Base-by-base conservation (phyloP, 2,888 invertebrate species). In the Lasioglossum villosulum region DNA sequence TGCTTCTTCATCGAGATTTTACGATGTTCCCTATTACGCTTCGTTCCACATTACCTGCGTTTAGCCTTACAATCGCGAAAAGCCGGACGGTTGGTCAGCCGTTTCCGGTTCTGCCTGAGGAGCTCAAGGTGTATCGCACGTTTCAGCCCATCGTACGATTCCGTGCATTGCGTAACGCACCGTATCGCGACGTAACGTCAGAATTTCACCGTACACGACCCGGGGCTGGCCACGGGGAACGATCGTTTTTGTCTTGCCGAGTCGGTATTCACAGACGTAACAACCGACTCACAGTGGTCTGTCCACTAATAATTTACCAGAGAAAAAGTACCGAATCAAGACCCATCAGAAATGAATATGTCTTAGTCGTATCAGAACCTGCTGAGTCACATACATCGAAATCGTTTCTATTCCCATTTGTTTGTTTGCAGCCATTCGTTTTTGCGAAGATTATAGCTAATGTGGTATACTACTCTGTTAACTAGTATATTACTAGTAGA, bases 131-230 rank as follows among this genome's bases (percentile, higher is more conserved):
- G 77, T 71, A 71, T 39, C 42, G 66, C 39, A 34, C 42, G 37
- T 70, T 63, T 83, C 66, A 70, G 52, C 52, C 68, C 39, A 71
- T 72, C 71, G 30, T 66, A 23, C 45, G 52, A 48, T 66, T 73
- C 27, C 23, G 10, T 34, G 42, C 1, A 14, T 90, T 91, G 76
- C 80, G 70, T 79, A 90, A 90, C 71, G 34, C n/a, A 27, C 45
- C 48, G 63, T 83, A 83, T 84, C 77, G 76, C 78, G 23, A 70
- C 42, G 68, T 84, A 86, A 86, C 82, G 71, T 84, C 82, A 84
- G 82, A 83, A 91, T 88, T 88, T 84, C 81, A 76, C 79, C 74
- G 72, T 34, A 39, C 73, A 74, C 77, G 72, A 75, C 48, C 39
- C 72, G 78, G 63, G 27, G 82, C 80, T 59, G 45, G 78, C 56